Evolutionary conservation across 2,888 invertebrate species (phyloP), one percentile per base, ranked within the genome.

Genomic region (Pterobdella sp.): DNA sequence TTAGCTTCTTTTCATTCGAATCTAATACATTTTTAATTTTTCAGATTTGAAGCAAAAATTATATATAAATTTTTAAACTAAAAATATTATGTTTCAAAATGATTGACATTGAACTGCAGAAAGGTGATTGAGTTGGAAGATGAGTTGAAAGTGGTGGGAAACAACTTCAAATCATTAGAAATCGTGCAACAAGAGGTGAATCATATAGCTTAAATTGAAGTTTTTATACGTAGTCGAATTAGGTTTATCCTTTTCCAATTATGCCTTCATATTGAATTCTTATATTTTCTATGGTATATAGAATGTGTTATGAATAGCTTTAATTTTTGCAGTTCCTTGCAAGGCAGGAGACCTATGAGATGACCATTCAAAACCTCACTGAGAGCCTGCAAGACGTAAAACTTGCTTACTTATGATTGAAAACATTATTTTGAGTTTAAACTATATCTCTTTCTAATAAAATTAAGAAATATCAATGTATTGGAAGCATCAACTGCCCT

Each of bases 71-170:
- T 14, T 14, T 42, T 7, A 42, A 14, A 42, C 22, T 42, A 42
- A 42, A 14, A 42, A 42, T 42, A 42, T 14, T 42, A 42, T 22
- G 22, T 42, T 42, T 14, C 7, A 14, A 42, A 42, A 42, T 22
- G 7, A 14, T 14, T 42, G 68, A 42, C 63, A 26, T 26, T 71
- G 34, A 67, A 32, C 32, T 4, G 29, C 65, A 88, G 87, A 81
- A 98, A 98, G 91, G 97, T 98, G 88, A 94, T 96, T 86, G 97
- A 98, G 88, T 91, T 98, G 88, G 98, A 98, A 87, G 98, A 98
- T 86, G 97, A 98, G 87, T 90, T 98, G 86, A 93, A 96, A 86
- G 97, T 98, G 84, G 97, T 98, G 86, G 97, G 97, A 85, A 98
- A 98, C 91, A 98, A 98, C 90, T 89, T 98, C 88, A 98, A 98